phyloP scores from a whole-genome alignment of 2,113 vertebrate genomes.

The Pogona vitticeps region DNA sequence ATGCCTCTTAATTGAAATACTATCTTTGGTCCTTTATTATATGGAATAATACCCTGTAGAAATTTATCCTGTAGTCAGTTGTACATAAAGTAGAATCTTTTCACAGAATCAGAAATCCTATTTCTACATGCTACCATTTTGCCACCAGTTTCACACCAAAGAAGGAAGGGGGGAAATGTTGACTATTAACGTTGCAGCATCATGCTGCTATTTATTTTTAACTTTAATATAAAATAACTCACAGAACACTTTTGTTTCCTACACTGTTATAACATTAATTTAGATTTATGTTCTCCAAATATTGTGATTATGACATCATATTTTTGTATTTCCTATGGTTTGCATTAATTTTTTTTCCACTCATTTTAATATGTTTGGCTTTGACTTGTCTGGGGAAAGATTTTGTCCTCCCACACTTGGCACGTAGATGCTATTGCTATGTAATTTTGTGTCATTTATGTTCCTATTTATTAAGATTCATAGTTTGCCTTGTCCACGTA shows the following conservation, averaged over 20 bases:
- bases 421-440: slow-evolving; percentile 1
- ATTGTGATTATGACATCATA: slow-evolving; percentile 19
- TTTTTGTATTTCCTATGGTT: neutral
- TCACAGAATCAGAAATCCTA: neutral
- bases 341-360: neutral
- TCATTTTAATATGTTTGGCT: slow-evolving; percentile 1
- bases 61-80: neutral
- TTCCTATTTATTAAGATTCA: neutral
- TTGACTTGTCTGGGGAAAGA: neutral
- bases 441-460: slow-evolving; percentile 11
- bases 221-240: neutral
- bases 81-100: neutral
- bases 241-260: neutral
- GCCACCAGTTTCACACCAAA: neutral
- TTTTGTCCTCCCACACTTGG: slow-evolving; percentile 3
- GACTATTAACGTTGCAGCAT: neutral
- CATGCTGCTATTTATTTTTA: neutral
- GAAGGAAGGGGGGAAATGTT: neutral
- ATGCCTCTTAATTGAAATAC: too few species aligned
- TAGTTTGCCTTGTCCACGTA: neutral
- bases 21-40: too few species aligned
- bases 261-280: neutral
- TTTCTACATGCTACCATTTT: neutral
- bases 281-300: slow-evolving; percentile 21
- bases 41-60: too few species aligned